Conservation (phyloP, 2,888 invertebrate genomes). For the Caenorhabditis virilis region DNA sequence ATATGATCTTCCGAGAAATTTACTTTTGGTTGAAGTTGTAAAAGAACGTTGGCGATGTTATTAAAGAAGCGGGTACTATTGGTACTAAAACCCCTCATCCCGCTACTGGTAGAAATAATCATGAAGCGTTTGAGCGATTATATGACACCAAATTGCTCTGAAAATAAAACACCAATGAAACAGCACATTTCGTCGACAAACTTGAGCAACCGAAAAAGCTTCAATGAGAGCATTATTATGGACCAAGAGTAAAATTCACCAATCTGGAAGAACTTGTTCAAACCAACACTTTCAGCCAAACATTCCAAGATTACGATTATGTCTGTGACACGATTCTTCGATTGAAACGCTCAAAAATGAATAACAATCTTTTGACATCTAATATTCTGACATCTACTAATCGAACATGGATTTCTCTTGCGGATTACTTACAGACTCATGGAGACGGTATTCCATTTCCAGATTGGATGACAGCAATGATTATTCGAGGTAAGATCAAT, state of each 20-base stretch:
- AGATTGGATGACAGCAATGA: slow-evolving; percentile 21
- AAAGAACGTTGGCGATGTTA: too few relatives aligned
- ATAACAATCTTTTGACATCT: neutral
- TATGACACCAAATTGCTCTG: too few relatives aligned
- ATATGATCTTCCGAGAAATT: too few relatives aligned
- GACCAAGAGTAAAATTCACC: slow-evolving; percentile 13
- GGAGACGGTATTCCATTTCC: slow-evolving; percentile 30
- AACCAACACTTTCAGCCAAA: slow-evolving; percentile 12
- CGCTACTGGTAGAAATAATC: neutral
- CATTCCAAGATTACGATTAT: slow-evolving; percentile 19
- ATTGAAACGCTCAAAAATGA: slow-evolving; percentile 10
- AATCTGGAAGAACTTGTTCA: neutral
- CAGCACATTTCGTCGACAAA: slow-evolving; percentile 23
- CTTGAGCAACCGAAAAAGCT: slow-evolving; percentile 24
- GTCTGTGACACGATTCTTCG: neutral
- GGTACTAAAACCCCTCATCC: too few relatives aligned
- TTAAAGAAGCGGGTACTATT: too few relatives aligned
- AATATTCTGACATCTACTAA: slow-evolving; percentile 13
- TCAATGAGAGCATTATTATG: slow-evolving; percentile 29
- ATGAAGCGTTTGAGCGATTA: neutral
- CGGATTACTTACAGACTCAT: slow-evolving; percentile 7
- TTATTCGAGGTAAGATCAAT: slow-evolving; percentile 10
- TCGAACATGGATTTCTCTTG: slow-evolving; percentile 11
- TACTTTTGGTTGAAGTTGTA: too few relatives aligned
- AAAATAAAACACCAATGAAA: slow-evolving; percentile 26